Conservation (phyloP, 2,888 invertebrate species). For the Parapristionchus giblindavisi region DNA sequence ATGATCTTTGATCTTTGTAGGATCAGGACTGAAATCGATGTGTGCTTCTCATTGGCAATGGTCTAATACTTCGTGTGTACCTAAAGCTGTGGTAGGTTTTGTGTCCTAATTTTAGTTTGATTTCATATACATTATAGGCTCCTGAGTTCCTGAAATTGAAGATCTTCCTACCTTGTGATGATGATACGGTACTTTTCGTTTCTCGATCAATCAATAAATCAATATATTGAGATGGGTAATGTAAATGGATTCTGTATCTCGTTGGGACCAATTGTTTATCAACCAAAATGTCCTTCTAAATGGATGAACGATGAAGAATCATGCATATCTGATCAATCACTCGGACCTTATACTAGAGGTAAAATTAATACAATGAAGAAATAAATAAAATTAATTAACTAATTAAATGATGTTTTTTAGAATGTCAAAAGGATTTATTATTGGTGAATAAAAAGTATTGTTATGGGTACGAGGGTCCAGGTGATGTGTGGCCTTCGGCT, state of each 20-base stretch:
- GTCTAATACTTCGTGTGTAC: conserved; percentile 36
- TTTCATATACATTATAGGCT: no score
- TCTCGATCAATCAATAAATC: background rate
- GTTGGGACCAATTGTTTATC: conserved; percentile 22
- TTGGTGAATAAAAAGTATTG: background rate
- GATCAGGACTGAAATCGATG: conserved; percentile 25
- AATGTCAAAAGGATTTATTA: conserved; percentile 21
- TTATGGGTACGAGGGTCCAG: conserved; percentile 33
- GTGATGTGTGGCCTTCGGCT: conserved; percentile 25
- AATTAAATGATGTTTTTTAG: background rate
- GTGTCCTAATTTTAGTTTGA: background rate
- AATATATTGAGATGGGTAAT: background rate
- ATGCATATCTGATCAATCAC: conserved; percentile 1
- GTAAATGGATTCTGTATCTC: conserved; percentile 25
- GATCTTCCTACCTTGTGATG: no score
- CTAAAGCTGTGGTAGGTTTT: background rate
- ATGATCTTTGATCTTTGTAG: conserved; percentile 14
- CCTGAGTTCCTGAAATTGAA: no score
- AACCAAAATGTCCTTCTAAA: conserved; percentile 10
- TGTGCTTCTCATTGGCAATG: conserved; percentile 33
- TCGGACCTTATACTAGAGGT: conserved; percentile 27
- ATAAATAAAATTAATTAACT: background rate
- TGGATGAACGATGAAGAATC: conserved; percentile 8
- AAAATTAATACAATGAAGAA: background rate
- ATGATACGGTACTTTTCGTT: no score